phyloP scores from a whole-genome alignment of 2,113 vertebrate species.

The Galemys pyrenaicus region DNA sequence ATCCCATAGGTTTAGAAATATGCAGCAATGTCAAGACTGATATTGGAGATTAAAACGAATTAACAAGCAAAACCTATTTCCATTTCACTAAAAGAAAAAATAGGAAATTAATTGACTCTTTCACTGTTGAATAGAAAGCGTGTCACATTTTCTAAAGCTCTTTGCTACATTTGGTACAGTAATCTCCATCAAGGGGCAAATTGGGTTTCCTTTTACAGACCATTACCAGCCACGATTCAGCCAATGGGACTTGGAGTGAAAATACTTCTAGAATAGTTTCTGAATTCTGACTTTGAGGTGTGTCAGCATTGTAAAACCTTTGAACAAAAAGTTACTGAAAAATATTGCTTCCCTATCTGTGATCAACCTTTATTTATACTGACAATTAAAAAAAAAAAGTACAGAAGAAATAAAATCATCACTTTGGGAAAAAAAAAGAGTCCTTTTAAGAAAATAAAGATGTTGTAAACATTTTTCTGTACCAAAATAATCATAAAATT shows the following conservation, averaged over 20 bases:
- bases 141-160: slow-evolving; percentile 79
- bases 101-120: slow-evolving; percentile 67
- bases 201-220: slow-evolving; percentile 81
- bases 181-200: slow-evolving; percentile 83
- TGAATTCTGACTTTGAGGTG: slow-evolving; percentile 67
- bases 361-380: background rate
- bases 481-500: background rate
- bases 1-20: background rate
- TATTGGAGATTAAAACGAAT: slow-evolving; percentile 51
- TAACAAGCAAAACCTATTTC: slow-evolving; percentile 68
- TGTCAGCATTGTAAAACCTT: slow-evolving; percentile 42
- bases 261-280: slow-evolving; percentile 70
- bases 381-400: background rate
- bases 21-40: slow-evolving; percentile 31
- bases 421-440: background rate
- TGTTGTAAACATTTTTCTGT: background rate
- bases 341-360: background rate
- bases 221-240: slow-evolving; percentile 79
- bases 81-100: background rate
- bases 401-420: background rate
- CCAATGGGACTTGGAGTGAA: slow-evolving; percentile 71
- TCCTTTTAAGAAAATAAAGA: background rate
- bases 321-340: slow-evolving; percentile 40
- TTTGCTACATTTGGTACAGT: slow-evolving; percentile 83
- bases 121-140: slow-evolving; percentile 50